Evolutionary conservation across 2,888 invertebrate species (phyloP).

Genomic region (Melieria picta): DNA sequence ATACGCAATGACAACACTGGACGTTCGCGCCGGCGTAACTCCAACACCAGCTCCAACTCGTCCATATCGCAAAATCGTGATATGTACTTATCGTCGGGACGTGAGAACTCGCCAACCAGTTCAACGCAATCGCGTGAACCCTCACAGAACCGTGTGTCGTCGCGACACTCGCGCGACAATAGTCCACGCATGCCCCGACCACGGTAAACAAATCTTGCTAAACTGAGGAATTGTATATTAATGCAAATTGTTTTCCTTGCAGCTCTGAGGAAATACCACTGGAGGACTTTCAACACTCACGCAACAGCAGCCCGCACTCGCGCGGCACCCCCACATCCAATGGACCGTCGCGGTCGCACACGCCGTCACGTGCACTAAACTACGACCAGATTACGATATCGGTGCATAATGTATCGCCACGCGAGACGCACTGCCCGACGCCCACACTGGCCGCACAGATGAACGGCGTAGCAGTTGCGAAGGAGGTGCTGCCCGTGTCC

Average conservation of each 20-base stretch:
- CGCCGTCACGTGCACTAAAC: constrained; percentile 58
- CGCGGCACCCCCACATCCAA: constrained; percentile 49
- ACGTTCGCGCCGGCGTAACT: constrained; percentile 66
- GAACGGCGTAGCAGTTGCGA: constrained; percentile 47
- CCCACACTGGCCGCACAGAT: constrained; percentile 41
- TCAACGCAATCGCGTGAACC: constrained; percentile 60
- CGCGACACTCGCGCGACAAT: constrained; percentile 73
- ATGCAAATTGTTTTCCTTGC: constrained; percentile 9
- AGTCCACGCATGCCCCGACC: constrained; percentile 80
- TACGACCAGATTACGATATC: constrained; percentile 54
- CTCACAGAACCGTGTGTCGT: constrained; percentile 56
- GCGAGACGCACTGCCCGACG: constrained; percentile 42
- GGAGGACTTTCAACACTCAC: constrained; percentile 77
- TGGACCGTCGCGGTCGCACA: constrained; percentile 67
- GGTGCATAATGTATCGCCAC: constrained; percentile 50
- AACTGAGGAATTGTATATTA: neutral
- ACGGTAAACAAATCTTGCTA: constrained; percentile 56
- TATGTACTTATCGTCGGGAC: constrained; percentile 41
- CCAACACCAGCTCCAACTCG: constrained; percentile 67
- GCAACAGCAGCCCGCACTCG: constrained; percentile 67
- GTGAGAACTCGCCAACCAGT: constrained; percentile 63
- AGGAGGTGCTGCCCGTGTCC: constrained; percentile 52
- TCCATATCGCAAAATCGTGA: constrained; percentile 51
- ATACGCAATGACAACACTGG: constrained; percentile 57
- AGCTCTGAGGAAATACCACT: constrained; percentile 82